These are phyloP conservation scores for Isichthys henryi DNA, from an alignment of 2,113 vertebrate species.

Conservation along the genomic window DNA sequence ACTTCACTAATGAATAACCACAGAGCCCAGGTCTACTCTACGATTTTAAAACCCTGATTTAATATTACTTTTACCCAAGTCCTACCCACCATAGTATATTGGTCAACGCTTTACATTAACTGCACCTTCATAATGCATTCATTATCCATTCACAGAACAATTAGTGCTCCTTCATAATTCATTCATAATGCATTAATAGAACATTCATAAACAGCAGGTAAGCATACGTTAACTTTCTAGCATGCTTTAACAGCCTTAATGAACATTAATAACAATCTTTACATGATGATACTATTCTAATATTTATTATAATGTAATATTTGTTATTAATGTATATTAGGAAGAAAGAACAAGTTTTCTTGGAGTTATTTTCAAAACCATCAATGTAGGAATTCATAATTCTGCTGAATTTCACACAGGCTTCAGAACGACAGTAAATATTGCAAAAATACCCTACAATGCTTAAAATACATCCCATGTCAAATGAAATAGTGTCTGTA, in stretches of 20 bases:
- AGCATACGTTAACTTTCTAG: neutral
- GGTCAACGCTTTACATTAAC: neutral
- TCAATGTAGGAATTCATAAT: neutral
- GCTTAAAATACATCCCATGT: neutral
- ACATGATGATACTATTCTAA: neutral
- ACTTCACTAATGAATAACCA: conserved; percentile 21
- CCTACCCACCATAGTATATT: neutral
- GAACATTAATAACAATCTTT: neutral
- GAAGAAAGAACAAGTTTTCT: neutral
- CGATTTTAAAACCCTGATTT: neutral
- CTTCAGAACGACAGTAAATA: neutral
- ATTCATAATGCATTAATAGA: neutral
- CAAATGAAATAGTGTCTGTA: neutral
- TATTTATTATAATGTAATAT: neutral
- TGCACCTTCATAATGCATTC: neutral
- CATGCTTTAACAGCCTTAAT: neutral
- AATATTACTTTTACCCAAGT: neutral
- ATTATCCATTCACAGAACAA: neutral
- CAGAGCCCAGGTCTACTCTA: conserved; percentile 26
- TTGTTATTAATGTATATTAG: neutral
- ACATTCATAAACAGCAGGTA: neutral
- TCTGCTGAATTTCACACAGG: neutral
- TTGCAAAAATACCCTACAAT: neutral
- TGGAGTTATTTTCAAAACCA: neutral
- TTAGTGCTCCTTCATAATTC: neutral